phyloP scores from a whole-genome alignment of 1,140 invertebrate species.

The Campodea augens region DNA sequence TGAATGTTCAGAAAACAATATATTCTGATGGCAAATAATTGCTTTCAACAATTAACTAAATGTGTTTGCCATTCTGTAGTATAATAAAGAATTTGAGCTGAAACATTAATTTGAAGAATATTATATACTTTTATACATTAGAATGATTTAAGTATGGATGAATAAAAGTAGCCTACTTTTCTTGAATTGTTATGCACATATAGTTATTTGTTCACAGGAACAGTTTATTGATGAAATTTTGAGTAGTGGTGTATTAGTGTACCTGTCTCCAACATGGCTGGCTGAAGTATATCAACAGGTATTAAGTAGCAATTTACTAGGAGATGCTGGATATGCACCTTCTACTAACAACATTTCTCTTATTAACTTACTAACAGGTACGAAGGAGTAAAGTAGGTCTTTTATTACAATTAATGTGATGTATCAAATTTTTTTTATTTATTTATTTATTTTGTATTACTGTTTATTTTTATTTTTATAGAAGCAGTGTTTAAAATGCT shows the following conservation, averaged over 20 bases:
- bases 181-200: no score
- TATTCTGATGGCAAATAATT: no score
- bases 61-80: no score
- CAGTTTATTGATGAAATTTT: conserved; percentile 81
- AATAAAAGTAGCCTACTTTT: no score
- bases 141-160: no score
- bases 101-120: no score
- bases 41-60: no score
- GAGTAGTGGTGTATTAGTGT: conserved; percentile 73
- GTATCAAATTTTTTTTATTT: conserved; percentile 4
- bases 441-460: conserved; percentile 9
- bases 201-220: no score
- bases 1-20: no score
- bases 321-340: conserved; percentile 38
- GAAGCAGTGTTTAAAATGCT: no score
- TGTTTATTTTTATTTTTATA: conserved; percentile 8
- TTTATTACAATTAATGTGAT: not conserved
- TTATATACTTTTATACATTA: no score
- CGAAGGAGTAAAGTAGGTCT: not conserved
- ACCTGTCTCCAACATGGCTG: conserved; percentile 77
- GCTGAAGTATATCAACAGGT: conserved; percentile 76
- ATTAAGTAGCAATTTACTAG: conserved; percentile 50
- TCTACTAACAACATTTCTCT: conserved; percentile 39
- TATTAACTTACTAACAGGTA: conserved; percentile 57
- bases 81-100: no score